Evolutionary conservation across 2,888 invertebrate genomes (phyloP).

Genomic region (Cybosia mesomella): DNA sequence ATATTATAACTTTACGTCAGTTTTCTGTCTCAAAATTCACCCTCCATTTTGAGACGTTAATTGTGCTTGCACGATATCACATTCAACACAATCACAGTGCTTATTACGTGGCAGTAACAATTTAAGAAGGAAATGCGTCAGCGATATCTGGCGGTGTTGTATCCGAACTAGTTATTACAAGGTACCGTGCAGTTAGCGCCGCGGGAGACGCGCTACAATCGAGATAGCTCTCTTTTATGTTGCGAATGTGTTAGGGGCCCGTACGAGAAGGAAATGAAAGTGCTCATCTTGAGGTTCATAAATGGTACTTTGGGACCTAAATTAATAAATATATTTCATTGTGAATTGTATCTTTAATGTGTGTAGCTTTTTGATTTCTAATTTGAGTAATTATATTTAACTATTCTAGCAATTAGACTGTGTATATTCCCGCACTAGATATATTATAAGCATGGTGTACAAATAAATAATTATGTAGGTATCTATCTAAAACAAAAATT

Average conservation of each 20-base stretch:
- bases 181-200: slow-evolving; percentile 57
- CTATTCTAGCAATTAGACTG: too few species aligned
- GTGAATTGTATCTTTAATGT: too few species aligned
- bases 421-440: too few species aligned
- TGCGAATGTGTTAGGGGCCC: slow-evolving; percentile 52
- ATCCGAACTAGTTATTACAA: slow-evolving; percentile 59
- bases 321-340: too few species aligned
- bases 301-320: background rate
- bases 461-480: too few species aligned
- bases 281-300: background rate
- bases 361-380: too few species aligned
- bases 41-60: background rate
- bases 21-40: background rate
- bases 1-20: background rate
- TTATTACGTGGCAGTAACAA: slow-evolving; percentile 9
- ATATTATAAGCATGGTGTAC: too few species aligned
- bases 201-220: slow-evolving; percentile 62
- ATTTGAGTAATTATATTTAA: too few species aligned
- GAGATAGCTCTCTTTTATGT: slow-evolving; percentile 55
- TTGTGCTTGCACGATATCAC: slow-evolving; percentile 6
- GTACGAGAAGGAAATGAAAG: background rate
- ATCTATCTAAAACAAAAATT: too few species aligned
- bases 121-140: slow-evolving; percentile 14
- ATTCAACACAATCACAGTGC: slow-evolving; percentile 13
- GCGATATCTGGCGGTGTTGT: slow-evolving; percentile 15